These are phyloP conservation scores for Suricata suricatta DNA, from an alignment of 2,113 vertebrate genomes.

Conservation along the genomic window DNA sequence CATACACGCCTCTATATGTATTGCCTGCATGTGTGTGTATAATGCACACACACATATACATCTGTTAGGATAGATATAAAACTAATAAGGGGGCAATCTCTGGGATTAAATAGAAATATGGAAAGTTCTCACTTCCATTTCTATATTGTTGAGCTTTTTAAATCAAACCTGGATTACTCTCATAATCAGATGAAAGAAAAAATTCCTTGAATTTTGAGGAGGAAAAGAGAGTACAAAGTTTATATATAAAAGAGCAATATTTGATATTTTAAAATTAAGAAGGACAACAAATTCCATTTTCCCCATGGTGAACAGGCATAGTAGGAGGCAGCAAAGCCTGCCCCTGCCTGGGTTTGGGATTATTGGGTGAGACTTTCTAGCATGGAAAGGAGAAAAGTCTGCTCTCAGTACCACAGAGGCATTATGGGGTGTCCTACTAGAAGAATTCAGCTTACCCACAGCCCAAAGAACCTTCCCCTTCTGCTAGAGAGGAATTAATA, in stretches of 20 bases:
- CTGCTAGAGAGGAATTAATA: background rate
- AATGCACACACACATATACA: background rate
- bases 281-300: background rate
- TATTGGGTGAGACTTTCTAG: background rate
- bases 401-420: background rate
- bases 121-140: slow-evolving; percentile 16
- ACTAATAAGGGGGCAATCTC: background rate
- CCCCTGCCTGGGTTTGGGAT: background rate
- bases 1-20: background rate
- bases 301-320: background rate
- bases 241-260: background rate
- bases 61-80: background rate
- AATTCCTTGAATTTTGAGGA: background rate
- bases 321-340: background rate
- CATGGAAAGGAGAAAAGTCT: background rate
- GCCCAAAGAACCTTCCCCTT: background rate
- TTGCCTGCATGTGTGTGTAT: background rate
- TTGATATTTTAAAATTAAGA: slow-evolving; percentile 40
- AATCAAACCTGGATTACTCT: background rate
- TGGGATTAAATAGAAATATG: slow-evolving; percentile 8
- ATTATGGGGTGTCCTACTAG: background rate
- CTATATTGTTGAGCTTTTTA: background rate
- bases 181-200: background rate
- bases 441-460: background rate
- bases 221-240: background rate